Percentiles rank a stretch among this genome's conserved stretches.
Evolutionary conservation across 2,888 invertebrate genomes (phyloP).

Genomic region (Oasisia sp.): DNA sequence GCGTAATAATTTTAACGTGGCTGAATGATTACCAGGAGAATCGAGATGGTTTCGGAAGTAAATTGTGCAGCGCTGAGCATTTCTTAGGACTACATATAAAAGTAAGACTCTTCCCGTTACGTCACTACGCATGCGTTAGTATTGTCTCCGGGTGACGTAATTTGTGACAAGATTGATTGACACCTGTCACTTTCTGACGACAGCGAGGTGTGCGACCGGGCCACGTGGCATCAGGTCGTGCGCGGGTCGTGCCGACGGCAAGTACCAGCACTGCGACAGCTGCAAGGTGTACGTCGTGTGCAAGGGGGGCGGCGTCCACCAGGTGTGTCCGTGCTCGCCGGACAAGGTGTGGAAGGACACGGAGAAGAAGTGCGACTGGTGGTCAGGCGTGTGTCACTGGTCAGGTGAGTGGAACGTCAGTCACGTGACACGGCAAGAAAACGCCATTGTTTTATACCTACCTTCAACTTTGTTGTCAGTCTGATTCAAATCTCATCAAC

Average conservation of each 20-base stretch:
- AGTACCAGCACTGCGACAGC: constrained; percentile 1
- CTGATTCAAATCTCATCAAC: too few relatives aligned
- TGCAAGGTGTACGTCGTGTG: constrained; percentile 5
- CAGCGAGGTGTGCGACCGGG: not conserved
- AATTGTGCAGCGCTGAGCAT: too few relatives aligned
- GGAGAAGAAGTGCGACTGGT: not conserved
- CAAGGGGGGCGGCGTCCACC: not conserved
- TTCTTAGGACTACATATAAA: too few relatives aligned
- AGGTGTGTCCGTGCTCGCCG: not conserved
- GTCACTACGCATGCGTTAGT: too few relatives aligned
- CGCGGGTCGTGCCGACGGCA: not conserved
- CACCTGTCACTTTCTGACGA: not conserved
- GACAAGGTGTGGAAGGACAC: not conserved
- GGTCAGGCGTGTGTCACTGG: not conserved
- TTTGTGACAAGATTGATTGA: not conserved
- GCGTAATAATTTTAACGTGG: too few relatives aligned
- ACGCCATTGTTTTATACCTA: not conserved
- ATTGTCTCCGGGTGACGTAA: too few relatives aligned
- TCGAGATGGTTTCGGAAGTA: too few relatives aligned
- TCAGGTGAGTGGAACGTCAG: not conserved
- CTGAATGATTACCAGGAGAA: too few relatives aligned
- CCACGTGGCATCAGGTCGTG: not conserved
- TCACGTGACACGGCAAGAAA: not conserved
- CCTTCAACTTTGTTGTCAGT: not conserved
- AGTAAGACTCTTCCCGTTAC: too few relatives aligned